These are phyloP conservation scores for Paradoxurus hermaphroditus DNA, from an alignment of 2,113 vertebrate genomes.

Conservation along the genomic window DNA sequence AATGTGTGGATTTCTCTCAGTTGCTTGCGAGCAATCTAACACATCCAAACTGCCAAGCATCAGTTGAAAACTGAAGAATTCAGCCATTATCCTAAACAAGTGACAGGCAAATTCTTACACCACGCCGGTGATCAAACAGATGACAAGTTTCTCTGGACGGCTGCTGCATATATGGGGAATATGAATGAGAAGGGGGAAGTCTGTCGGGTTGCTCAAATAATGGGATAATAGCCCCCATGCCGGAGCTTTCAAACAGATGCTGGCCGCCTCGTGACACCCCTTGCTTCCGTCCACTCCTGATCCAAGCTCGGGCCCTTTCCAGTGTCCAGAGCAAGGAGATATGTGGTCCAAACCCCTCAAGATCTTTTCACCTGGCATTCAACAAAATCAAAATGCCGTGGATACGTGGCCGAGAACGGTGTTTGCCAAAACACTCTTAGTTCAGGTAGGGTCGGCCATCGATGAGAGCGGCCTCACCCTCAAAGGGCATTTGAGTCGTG, in stretches of 20 bases:
- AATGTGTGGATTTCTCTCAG: conserved; percentile 16
- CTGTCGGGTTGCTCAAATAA: not conserved
- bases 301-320: not conserved
- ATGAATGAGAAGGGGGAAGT: not conserved
- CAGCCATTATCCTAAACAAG: conserved; percentile 62
- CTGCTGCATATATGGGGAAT: not conserved
- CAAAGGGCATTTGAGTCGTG: conserved; percentile 17
- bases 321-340: not conserved
- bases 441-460: conserved; percentile 43
- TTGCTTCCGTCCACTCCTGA: rapidly evolving
- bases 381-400: not conserved
- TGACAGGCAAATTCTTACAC: conserved; percentile 57
- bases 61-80: conserved; percentile 37
- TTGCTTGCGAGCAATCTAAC: conserved; percentile 36
- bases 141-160: conserved; percentile 47
- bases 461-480: conserved; percentile 53
- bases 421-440: conserved; percentile 28
- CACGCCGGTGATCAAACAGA: conserved; percentile 34
- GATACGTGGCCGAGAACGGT: not conserved
- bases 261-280: rapidly evolving
- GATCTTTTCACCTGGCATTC: not conserved
- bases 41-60: conserved; percentile 39
- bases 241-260: not conserved
- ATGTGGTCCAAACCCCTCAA: not conserved
- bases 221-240: not conserved